A percentile compares a stretch with the other conserved stretches of the same genome.
phyloP scores from a whole-genome alignment of 92 coral and sea anemone genomes.

The Micromussa lordhowensis region DNA sequence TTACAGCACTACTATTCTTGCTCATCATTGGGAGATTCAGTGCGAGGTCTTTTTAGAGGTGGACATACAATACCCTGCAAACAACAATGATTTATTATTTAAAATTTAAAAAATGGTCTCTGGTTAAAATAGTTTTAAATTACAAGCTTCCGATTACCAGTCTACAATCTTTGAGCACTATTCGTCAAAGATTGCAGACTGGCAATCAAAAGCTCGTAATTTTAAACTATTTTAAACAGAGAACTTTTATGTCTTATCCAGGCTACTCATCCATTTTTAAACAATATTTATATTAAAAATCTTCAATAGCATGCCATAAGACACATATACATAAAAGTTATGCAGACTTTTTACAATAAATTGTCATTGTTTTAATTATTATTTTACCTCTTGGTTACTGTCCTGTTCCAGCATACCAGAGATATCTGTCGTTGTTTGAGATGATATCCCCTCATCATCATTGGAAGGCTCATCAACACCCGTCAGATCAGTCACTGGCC shows the following conservation, averaged over 20 bases:
- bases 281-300: too few relatives aligned
- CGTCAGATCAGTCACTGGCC: conserved; percentile 63
- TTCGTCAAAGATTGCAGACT: too few relatives aligned
- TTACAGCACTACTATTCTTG: conserved; percentile 6
- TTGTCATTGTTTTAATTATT: neutral
- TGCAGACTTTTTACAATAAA: too few relatives aligned
- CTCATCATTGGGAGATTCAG: conserved; percentile 17
- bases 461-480: conserved; percentile 63
- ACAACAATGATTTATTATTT: neutral
- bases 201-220: too few relatives aligned
- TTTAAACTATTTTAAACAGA: too few relatives aligned
- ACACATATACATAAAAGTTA: too few relatives aligned
- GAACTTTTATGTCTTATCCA: too few relatives aligned
- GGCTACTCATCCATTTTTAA: too few relatives aligned
- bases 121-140: too few relatives aligned
- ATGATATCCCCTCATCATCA: conserved; percentile 37
- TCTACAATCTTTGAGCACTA: too few relatives aligned
- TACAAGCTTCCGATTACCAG: too few relatives aligned
- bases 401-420: conserved; percentile 47
- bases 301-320: neutral
- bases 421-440: conserved; percentile 61
- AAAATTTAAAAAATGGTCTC: too few relatives aligned
- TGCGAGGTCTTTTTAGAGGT: conserved; percentile 30
- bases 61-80: conserved; percentile 31
- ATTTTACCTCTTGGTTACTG: conserved; percentile 19